These are phyloP conservation scores for Pheucticus melanocephalus DNA, from an alignment of 2,113 vertebrate genomes.

Conservation along the genomic window DNA sequence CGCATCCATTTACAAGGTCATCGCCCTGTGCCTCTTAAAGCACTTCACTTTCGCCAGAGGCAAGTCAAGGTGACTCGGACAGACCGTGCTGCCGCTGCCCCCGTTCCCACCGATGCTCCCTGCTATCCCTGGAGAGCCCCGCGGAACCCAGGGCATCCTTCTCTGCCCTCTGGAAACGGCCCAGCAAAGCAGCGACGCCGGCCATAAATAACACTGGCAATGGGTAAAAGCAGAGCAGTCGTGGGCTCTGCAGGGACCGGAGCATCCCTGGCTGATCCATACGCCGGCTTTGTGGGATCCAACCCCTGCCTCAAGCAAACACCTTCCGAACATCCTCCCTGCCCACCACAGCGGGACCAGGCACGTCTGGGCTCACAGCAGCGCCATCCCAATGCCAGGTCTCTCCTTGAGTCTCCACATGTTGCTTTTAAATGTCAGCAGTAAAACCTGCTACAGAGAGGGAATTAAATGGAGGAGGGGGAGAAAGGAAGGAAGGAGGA, in stretches of 20 bases:
- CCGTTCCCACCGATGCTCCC: not conserved
- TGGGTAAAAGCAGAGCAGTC: not conserved
- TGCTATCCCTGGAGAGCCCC: not conserved
- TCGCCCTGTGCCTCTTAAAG: not conserved
- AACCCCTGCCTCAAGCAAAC: not conserved
- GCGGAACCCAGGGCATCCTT: not conserved
- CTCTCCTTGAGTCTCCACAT: not conserved
- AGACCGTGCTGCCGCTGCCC: not conserved
- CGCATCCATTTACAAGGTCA: slow-evolving; percentile 38
- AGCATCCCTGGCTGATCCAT: not conserved
- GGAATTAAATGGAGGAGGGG: not conserved
- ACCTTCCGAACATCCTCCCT: not conserved
- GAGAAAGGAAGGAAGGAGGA: too few species aligned
- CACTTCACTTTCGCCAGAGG: not conserved
- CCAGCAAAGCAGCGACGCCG: not conserved
- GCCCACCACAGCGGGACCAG: not conserved
- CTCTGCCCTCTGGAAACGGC: not conserved
- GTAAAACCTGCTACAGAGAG: not conserved
- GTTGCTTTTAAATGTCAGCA: slow-evolving; percentile 18
- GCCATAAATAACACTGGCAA: not conserved
- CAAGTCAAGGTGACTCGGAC: slow-evolving; percentile 6
- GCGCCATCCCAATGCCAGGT: not conserved
- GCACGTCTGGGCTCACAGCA: not conserved
- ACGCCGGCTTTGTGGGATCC: not conserved
- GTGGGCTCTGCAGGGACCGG: not conserved